phyloP scores from a whole-genome alignment of 2,797 vertebrate species.

The Liasis olivaceus region DNA sequence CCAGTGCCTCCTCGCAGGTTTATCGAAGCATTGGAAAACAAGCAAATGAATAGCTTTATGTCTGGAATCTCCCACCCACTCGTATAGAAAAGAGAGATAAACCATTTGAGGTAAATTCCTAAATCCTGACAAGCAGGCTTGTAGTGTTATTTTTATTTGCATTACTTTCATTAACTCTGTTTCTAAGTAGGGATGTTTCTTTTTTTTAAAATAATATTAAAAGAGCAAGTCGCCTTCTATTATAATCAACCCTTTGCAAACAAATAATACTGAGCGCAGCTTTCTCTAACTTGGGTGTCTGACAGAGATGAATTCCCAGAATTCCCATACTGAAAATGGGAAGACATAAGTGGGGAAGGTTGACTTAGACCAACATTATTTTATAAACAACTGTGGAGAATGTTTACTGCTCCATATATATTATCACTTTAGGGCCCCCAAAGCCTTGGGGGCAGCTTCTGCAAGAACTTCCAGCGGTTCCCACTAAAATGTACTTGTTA shows the following conservation, averaged over 20 bases:
- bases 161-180: background rate
- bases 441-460: background rate
- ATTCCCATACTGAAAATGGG: background rate
- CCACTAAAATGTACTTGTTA: background rate
- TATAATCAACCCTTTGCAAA: background rate
- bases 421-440: too few relatives aligned
- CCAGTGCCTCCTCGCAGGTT: conserved; percentile 2
- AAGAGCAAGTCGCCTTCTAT: background rate
- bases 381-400: background rate
- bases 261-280: background rate
- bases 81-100: background rate
- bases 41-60: conserved; percentile 15
- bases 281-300: background rate
- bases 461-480: background rate
- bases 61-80: background rate
- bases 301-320: background rate
- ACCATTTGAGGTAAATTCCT: background rate
- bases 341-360: background rate
- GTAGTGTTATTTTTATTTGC: background rate
- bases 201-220: background rate
- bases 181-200: background rate
- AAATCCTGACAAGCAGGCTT: background rate
- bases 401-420: background rate
- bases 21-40: conserved; percentile 17
- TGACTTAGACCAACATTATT: background rate